These are phyloP conservation scores for Poecilia picta DNA, from an alignment of 2,797 vertebrate species.

Conservation along the genomic window DNA sequence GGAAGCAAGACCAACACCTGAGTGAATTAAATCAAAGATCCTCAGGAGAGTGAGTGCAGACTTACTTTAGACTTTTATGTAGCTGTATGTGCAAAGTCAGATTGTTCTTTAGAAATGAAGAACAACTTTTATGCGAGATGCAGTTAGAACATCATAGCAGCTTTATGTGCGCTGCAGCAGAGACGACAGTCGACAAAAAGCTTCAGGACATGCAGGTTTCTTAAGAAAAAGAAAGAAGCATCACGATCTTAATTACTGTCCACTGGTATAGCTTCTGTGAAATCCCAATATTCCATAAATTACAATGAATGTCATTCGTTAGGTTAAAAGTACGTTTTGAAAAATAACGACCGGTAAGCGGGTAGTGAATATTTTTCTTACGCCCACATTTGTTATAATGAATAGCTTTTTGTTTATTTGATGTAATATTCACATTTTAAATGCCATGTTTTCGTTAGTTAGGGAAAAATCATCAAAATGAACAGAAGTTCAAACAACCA, in stretches of 20 bases:
- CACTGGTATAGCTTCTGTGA: neutral
- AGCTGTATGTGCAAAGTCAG: neutral
- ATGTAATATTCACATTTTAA: too few species aligned
- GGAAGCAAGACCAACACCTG: neutral
- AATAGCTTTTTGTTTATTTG: too few species aligned
- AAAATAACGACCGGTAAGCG: too few species aligned
- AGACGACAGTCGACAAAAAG: neutral
- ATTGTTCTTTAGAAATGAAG: neutral
- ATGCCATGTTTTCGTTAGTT: too few species aligned
- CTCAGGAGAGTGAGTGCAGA: neutral
- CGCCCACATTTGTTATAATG: too few species aligned
- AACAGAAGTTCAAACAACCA: neutral
- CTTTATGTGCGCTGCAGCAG: neutral
- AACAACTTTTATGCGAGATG: neutral
- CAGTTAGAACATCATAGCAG: neutral
- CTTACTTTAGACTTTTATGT: neutral
- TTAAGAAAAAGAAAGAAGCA: neutral
- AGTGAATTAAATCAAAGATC: neutral
- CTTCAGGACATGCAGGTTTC: neutral
- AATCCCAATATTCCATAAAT: neutral
- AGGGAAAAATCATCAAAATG: neutral
- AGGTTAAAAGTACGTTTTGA: too few species aligned
- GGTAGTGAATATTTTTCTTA: too few species aligned
- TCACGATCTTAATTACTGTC: neutral
- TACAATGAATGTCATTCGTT: too few species aligned